Percentiles rank a stretch among this genome's conserved stretches.
Conservation (phyloP, 35 echinoderm and acorn worm genomes). For the Stichopus chloronotus region DNA sequence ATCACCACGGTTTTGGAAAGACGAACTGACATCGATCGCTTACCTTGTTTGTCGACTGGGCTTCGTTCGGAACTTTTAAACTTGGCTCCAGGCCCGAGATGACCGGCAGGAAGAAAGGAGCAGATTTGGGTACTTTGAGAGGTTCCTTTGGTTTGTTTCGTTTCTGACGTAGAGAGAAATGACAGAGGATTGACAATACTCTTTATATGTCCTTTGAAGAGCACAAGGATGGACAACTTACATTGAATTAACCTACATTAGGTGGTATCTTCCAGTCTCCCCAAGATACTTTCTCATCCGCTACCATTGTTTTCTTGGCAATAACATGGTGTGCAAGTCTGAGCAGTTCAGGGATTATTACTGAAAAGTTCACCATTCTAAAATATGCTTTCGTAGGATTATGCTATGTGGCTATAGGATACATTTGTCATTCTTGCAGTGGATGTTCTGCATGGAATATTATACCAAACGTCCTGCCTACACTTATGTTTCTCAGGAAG, state of each 20-base stretch:
- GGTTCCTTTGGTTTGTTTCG: conserved; percentile 95
- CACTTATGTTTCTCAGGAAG: too few relatives aligned
- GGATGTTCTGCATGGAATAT: too few relatives aligned
- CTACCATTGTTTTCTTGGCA: too few relatives aligned
- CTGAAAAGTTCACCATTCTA: too few relatives aligned
- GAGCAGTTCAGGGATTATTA: too few relatives aligned
- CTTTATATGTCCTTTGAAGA: not conserved
- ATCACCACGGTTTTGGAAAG: too few relatives aligned
- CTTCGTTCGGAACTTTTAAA: conserved; percentile 64
- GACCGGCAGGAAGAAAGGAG: conserved; percentile 94
- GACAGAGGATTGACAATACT: not conserved
- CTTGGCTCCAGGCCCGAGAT: conserved; percentile 72
- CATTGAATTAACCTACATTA: not conserved
- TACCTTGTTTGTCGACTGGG: not conserved
- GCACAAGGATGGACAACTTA: not conserved
- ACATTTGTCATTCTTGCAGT: too few relatives aligned
- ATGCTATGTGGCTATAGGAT: too few relatives aligned
- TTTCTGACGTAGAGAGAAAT: conserved; percentile 59
- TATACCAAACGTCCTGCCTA: too few relatives aligned
- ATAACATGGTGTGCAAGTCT: too few relatives aligned
- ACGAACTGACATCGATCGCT: not conserved
- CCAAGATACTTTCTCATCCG: too few relatives aligned
- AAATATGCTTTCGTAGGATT: too few relatives aligned
- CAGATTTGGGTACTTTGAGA: conserved; percentile 83
- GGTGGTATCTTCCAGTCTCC: not conserved